Conservation (phyloP, 2,113 vertebrate genomes). For the Festucalex cinctus region DNA sequence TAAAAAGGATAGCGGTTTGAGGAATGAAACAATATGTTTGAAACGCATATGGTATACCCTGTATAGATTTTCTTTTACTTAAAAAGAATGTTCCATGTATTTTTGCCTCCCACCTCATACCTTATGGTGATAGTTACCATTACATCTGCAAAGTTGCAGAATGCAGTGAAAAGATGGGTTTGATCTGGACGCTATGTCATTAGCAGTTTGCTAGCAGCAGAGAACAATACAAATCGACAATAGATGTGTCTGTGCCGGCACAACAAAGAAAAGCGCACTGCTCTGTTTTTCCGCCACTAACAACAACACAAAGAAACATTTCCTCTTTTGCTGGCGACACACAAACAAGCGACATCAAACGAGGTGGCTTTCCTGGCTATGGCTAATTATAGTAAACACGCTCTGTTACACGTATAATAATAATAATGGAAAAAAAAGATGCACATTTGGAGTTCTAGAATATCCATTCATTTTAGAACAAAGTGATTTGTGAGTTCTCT, state of each 20-base stretch:
- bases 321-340: constrained; percentile 2
- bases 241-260: constrained; percentile 31
- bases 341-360: not conserved
- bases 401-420: not conserved
- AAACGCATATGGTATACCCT: not conserved
- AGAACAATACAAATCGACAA: constrained; percentile 47
- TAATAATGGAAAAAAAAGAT: not conserved
- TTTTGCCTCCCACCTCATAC: not conserved
- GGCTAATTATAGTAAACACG: not conserved
- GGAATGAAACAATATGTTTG: not conserved
- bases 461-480: not conserved
- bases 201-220: constrained; percentile 33
- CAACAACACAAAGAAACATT: constrained; percentile 17
- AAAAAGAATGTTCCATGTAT: not conserved
- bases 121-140: constrained; percentile 11
- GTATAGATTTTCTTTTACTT: not conserved
- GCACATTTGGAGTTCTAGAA: not conserved
- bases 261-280: constrained; percentile 25
- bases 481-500: not conserved
- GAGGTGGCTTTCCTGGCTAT: not conserved
- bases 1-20: not conserved
- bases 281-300: constrained; percentile 19
- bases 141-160: constrained; percentile 15
- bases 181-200: constrained; percentile 40
- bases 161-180: constrained; percentile 27